Evolutionary conservation across 2,888 invertebrate species (phyloP), one percentile per base, ranked within the genome.

Genomic region (Holacanthella duospinosa): DNA sequence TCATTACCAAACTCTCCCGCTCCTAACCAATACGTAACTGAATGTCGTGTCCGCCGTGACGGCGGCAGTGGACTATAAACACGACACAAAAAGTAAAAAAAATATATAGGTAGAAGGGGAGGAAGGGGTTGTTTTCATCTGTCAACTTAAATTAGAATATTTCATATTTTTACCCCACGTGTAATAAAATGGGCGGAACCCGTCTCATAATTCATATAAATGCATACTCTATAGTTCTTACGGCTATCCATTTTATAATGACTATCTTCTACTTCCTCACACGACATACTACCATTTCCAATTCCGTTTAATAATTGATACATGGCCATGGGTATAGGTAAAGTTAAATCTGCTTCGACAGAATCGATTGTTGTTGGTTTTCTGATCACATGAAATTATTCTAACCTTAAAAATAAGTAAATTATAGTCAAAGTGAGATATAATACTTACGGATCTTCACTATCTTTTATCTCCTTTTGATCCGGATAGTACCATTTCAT

Each of bases 401-500:
- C n/a, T n/a, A n/a, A n/a, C n/a, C n/a, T n/a, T n/a, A n/a, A n/a
- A n/a, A n/a, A n/a, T n/a, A n/a, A n/a, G n/a, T n/a, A n/a, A n/a
- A n/a, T n/a, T n/a, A n/a, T n/a, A n/a, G n/a, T n/a, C n/a, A n/a
- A n/a, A n/a, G n/a, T n/a, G n/a, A n/a, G n/a, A n/a, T n/a, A 36
- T 36, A 16, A 36, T 4, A 27, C 29, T 29, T 55, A 27, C 27
- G 28, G 55, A 55, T 55, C 29, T 4, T 29, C 55, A 21, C 19
- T 6, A 24, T 26, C 29, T 3, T 29, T 55, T 12, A 73, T 70
- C 1, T 59, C 63, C 36, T 60, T 63, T 9, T 68, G 68, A 60
- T 73, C 66, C 1, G 73, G 73, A 66, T 66, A 70, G 65, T 67
- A 73, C 73, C 73, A 73, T 24, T 65, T 43, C 58, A 73, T 68